Evolutionary conservation across 1,140 invertebrate species (phyloP), one percentile per base, ranked within the genome.

Genomic region (Trissolcus basalis): DNA sequence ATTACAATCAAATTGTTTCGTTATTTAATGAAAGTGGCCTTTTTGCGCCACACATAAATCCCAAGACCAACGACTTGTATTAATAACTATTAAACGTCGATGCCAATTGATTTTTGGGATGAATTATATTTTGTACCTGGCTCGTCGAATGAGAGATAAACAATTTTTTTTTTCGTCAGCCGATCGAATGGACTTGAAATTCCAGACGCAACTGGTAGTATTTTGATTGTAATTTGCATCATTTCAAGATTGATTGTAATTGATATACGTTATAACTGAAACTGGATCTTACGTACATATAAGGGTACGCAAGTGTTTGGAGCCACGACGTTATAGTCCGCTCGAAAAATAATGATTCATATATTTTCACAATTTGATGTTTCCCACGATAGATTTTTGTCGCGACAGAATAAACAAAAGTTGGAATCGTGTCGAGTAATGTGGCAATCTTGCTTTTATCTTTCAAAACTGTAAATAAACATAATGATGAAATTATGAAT

Each of bases 1-100:
- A 77, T 77, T 77, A 72, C 50, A 48, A 44, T 61, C 48, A 72
- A 69, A 77, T 72, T 72, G 60, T 71, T 71, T 58, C 45, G 63
- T 72, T 68, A 70, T 76, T 76, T 60, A 65, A 70, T 70, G 65
- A 64, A 75, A 75, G 41, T 49, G 9, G 16, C 45, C 69, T 68
- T 72, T 64, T 63, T 51, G 7, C 43, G 39, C n/a, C 9, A 39
- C 43, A 32, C 59, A 61, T 60, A 63, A 60, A 63, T 68, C 12
- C 32, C 50, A 27, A 12, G 13, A 10, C 36, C 61, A 51, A 64
- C 41, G 51, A 59, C 48, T 64, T 55, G 54, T 76, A 64, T 64
- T 65, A 69, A 69, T 65, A 76, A 76, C 16, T 65, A 64, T 65
- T 65, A n/a, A 56, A 68, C 60, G 51, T 41, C 60, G 56, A 67